Evolutionary conservation across 2,113 vertebrate species (phyloP).

Genomic region (Scartelaos histophorus): DNA sequence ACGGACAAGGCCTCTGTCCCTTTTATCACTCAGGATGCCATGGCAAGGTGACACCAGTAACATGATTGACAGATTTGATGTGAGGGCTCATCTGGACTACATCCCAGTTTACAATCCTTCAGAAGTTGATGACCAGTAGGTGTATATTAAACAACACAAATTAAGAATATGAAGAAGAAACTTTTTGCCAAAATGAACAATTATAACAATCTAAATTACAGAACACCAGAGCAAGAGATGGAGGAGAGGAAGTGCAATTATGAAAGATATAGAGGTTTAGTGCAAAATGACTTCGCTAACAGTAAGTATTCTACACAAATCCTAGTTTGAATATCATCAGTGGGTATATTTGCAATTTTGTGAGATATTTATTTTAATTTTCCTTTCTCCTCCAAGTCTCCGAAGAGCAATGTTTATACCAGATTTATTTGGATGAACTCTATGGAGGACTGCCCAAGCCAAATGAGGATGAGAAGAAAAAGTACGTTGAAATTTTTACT

Average conservation of each 20-base stretch:
- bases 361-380: slow-evolving; percentile 22
- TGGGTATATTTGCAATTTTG: slow-evolving; percentile 39
- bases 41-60: slow-evolving; percentile 97
- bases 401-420: slow-evolving; percentile 95
- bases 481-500: slow-evolving; percentile 73
- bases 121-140: slow-evolving; percentile 86
- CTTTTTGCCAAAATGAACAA: not conserved
- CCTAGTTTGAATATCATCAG: not conserved
- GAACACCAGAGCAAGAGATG: slow-evolving; percentile 85
- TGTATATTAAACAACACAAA: slow-evolving; percentile 8
- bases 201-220: slow-evolving; percentile 28
- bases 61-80: slow-evolving; percentile 97
- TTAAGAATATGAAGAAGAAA: not conserved
- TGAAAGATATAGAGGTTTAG: slow-evolving; percentile 92
- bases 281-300: slow-evolving; percentile 96
- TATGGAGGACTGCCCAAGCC: slow-evolving; percentile 91
- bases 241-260: slow-evolving; percentile 96
- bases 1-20: not conserved
- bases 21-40: slow-evolving; percentile 85
- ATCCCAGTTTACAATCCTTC: slow-evolving; percentile 90
- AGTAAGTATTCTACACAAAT: slow-evolving; percentile 79
- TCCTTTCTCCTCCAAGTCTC: slow-evolving; percentile 80
- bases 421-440: slow-evolving; percentile 94
- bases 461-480: slow-evolving; percentile 95
- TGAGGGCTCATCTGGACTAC: slow-evolving; percentile 91